These are phyloP conservation scores for Prorops nasuta DNA, from an alignment of 1,140 invertebrate species.

Conservation along the genomic window DNA sequence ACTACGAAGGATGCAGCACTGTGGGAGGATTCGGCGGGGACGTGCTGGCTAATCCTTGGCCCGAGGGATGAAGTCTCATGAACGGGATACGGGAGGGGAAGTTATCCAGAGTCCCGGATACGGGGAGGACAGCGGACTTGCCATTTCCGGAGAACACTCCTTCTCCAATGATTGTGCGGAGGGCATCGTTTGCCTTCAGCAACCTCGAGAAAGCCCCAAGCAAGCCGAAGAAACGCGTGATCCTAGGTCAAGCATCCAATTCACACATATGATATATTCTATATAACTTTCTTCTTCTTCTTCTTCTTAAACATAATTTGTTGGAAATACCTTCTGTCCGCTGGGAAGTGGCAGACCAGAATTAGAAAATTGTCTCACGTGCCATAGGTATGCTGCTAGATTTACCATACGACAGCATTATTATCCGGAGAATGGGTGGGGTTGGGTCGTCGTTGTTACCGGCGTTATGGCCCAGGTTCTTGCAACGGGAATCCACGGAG, in stretches of 20 bases:
- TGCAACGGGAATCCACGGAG: slow-evolving; percentile 55
- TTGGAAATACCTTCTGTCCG: too few species aligned
- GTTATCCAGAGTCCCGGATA: slow-evolving; percentile 22
- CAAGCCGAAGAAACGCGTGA: slow-evolving; percentile 21
- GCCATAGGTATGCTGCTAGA: slow-evolving; percentile 48
- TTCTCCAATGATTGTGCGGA: slow-evolving; percentile 33
- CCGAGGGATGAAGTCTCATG: too few species aligned
- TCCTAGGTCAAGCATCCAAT: slow-evolving; percentile 24
- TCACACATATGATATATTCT: too few species aligned
- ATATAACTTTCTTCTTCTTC: too few species aligned
- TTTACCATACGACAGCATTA: slow-evolving; percentile 61
- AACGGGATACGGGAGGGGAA: not conserved
- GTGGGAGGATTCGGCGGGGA: too few species aligned
- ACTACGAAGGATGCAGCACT: too few species aligned
- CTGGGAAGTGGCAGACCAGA: too few species aligned
- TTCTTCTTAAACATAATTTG: too few species aligned
- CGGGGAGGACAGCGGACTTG: slow-evolving; percentile 41
- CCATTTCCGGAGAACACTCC: slow-evolving; percentile 36
- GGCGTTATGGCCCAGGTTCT: slow-evolving; percentile 59
- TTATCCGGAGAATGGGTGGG: slow-evolving; percentile 70
- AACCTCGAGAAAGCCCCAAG: slow-evolving; percentile 8
- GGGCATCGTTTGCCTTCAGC: slow-evolving; percentile 18
- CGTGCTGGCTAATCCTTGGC: too few species aligned
- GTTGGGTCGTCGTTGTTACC: slow-evolving; percentile 62
- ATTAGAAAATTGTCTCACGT: slow-evolving; percentile 41